Evolutionary conservation across 2,797 vertebrate genomes (phyloP).

Genomic region (Xyrichtys novacula): DNA sequence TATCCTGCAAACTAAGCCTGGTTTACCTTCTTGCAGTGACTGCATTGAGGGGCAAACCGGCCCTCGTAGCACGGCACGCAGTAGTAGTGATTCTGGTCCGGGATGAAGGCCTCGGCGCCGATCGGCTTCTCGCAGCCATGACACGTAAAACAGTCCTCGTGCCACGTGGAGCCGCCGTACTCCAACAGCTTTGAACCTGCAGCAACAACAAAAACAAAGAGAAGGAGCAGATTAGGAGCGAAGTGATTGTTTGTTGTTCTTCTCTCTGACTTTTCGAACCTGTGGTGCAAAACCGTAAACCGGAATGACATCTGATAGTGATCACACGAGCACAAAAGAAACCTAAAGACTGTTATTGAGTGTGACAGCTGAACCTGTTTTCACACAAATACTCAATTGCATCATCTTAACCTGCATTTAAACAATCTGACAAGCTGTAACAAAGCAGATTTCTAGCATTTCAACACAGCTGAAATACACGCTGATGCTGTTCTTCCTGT

Average conservation of each 20-base stretch:
- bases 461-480: slow-evolving; percentile 1
- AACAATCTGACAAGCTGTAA: slow-evolving; percentile 24
- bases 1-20: not conserved
- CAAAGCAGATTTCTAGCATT: not conserved
- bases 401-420: slow-evolving; percentile 28
- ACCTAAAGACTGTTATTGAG: slow-evolving; percentile 19
- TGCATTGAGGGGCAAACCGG: slow-evolving; percentile 92
- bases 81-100: slow-evolving; percentile 91
- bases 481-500: not conserved
- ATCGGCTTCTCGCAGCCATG: slow-evolving; percentile 93
- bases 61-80: slow-evolving; percentile 95
- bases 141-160: slow-evolving; percentile 94
- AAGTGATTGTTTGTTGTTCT: slow-evolving; percentile 4
- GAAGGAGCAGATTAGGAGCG: not conserved
- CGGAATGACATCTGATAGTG: slow-evolving; percentile 21
- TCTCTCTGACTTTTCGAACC: slow-evolving; percentile 11
- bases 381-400: slow-evolving; percentile 8
- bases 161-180: slow-evolving; percentile 91
- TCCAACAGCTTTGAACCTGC: slow-evolving; percentile 94
- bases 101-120: slow-evolving; percentile 92
- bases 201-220: not conserved
- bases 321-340: slow-evolving; percentile 2
- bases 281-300: not conserved
- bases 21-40: slow-evolving; percentile 93
- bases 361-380: slow-evolving; percentile 47